Evolutionary conservation across 2,113 vertebrate genomes (phyloP).

Genomic region (Phyllopteryx taeniolatus): DNA sequence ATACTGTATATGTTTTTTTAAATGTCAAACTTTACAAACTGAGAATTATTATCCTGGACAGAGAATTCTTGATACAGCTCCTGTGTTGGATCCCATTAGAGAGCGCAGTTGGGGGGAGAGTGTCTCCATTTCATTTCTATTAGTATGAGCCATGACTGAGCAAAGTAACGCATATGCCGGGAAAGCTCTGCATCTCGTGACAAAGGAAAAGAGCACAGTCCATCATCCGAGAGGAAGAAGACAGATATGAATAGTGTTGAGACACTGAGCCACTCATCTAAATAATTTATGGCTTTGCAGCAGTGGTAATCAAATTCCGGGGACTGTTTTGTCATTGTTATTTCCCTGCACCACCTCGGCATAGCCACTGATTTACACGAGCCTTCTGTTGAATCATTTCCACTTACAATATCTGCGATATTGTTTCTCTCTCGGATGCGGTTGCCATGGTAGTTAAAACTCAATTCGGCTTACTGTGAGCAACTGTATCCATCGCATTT

Average conservation of each 20-base stretch:
- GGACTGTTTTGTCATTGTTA: constrained; percentile 55
- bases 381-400: constrained; percentile 32
- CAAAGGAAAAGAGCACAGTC: constrained; percentile 42
- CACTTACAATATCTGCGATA: constrained; percentile 41
- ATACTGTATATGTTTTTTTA: not conserved
- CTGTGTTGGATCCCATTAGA: not conserved
- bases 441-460: constrained; percentile 64
- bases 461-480: constrained; percentile 40
- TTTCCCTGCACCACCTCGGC: constrained; percentile 26
- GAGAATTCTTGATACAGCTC: not conserved
- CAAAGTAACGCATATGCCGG: not conserved
- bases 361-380: constrained; percentile 45
- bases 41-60: not conserved
- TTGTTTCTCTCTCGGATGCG: constrained; percentile 47
- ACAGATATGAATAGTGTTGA: constrained; percentile 49
- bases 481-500: constrained; percentile 28
- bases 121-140: constrained; percentile 1
- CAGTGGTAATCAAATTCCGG: constrained; percentile 67
- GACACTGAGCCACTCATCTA: constrained; percentile 59
- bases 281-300: constrained; percentile 71
- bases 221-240: constrained; percentile 43
- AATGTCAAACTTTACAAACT: not conserved
- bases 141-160: constrained; percentile 1
- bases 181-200: constrained; percentile 9
- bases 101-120: not conserved